Evolutionary conservation across 2,797 vertebrate genomes (phyloP), one percentile per base, ranked within the genome.

Genomic region (Myotis daubentonii): DNA sequence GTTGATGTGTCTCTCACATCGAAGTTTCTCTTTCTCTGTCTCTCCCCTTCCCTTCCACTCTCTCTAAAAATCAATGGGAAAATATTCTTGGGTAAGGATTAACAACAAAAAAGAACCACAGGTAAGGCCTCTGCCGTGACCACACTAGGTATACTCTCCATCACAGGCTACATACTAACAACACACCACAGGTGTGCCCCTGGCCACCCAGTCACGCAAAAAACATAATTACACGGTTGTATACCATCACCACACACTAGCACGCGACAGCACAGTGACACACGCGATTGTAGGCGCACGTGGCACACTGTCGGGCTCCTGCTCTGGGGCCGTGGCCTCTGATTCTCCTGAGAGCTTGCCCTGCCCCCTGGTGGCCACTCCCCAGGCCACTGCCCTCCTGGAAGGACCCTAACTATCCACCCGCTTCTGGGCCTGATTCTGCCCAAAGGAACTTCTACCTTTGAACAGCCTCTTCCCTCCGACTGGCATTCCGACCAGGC

Each of bases 311-410:
- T 20, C 78, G 53, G 33, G n/a, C 55, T 91, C 22, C 74, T 41
- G 60, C 82, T 82, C 78, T 53, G 82, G 87, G 87, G 66, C 87
- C 33, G 41, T 80, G 76, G 79, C 81, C 70, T 95, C 49, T 38
- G 44, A 55, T 57, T 96, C 88, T 96, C 92, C 84, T 33, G 44
- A 97, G 96, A 93, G 89, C 92, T 87, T 93, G 84, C 87, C 87
- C 97, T 97, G 97, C 97, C 97, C 97, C 95, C 97, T 97, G 91
- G 97, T 95, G 97, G 97, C 57, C 94, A 96, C 85, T 97, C 60
- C 83, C 70, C 44, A 87, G 75, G 95, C 70, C 81, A 72, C 23
- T 75, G 79, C 60, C 91, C 90, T 76, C 74, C 28, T n/a, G 72
- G 66, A 87, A 82, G 51, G 23, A n/a, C 49, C 78, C 41, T 60